These are phyloP conservation scores for Drosophila ficusphila DNA, from an alignment of 1,140 invertebrate genomes.

Conservation along the genomic window DNA sequence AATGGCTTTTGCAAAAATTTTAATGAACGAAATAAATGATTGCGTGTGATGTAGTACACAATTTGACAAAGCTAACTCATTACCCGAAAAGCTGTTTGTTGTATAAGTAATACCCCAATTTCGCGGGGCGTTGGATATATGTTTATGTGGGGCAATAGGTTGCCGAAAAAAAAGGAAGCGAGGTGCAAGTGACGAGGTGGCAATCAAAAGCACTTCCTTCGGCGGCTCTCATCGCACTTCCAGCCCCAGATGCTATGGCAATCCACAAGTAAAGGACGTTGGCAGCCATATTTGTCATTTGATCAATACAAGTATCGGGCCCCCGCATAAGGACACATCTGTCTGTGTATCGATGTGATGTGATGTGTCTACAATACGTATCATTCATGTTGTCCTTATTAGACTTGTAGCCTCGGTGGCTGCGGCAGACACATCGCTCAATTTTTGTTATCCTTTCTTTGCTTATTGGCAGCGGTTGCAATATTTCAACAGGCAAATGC, in stretches of 20 bases:
- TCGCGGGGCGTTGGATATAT: neutral
- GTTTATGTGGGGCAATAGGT: neutral
- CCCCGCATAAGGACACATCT: slow-evolving; percentile 7
- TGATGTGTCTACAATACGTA: slow-evolving; percentile 39
- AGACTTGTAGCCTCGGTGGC: slow-evolving; percentile 48
- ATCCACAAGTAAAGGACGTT: slow-evolving; percentile 36
- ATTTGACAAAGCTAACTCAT: neutral
- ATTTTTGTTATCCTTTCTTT: slow-evolving; percentile 58
- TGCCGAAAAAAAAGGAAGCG: slow-evolving; percentile 2
- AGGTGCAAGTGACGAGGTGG: slow-evolving; percentile 24
- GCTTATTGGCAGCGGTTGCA: slow-evolving; percentile 55
- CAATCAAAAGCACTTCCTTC: slow-evolving; percentile 20
- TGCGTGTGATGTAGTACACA: no score
- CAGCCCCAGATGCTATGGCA: slow-evolving; percentile 31
- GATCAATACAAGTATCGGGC: slow-evolving; percentile 43
- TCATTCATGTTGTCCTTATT: slow-evolving; percentile 56
- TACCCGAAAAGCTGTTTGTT: neutral
- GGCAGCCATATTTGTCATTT: slow-evolving; percentile 58
- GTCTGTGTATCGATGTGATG: slow-evolving; percentile 19
- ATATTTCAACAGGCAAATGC: slow-evolving; percentile 63
- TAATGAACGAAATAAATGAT: no score
- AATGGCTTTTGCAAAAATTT: no score
- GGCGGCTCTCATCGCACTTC: slow-evolving; percentile 23
- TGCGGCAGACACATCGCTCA: slow-evolving; percentile 51
- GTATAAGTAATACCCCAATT: neutral